Evolutionary conservation across 2,888 invertebrate species (phyloP).

Genomic region (Leptinotarsa haldemani): DNA sequence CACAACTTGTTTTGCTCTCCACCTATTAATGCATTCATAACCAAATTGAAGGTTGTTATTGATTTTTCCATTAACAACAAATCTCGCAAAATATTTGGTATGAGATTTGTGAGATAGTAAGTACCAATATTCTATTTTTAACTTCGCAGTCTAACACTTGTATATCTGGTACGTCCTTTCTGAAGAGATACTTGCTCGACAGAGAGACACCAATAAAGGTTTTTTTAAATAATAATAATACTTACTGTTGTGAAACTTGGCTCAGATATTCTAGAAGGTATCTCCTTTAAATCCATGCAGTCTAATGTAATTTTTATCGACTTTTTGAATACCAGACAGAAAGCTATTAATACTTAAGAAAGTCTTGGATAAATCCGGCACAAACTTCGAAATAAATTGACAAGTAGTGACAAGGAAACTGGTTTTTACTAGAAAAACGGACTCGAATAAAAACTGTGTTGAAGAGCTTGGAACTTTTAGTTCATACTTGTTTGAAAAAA

Average conservation of each 20-base stretch:
- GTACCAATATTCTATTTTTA: no score
- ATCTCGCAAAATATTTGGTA: no score
- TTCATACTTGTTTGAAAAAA: conserved; percentile 5
- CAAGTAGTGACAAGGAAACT: conserved; percentile 25
- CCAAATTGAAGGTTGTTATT: background rate
- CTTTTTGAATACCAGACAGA: conserved; percentile 38
- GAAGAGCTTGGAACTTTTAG: no score
- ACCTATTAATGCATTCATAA: background rate
- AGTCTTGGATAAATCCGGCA: conserved; percentile 50
- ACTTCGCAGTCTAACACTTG: no score
- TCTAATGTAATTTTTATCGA: conserved; percentile 42
- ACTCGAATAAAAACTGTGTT: background rate
- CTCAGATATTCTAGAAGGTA: conserved; percentile 26
- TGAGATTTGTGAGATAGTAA: no score
- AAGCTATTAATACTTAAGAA: conserved; percentile 32
- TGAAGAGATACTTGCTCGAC: no score
- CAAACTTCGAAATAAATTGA: conserved; percentile 44
- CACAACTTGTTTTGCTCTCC: background rate
- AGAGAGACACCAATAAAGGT: no score
- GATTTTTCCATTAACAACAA: no score
- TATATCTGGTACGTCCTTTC: no score
- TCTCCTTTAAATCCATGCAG: conserved; percentile 53
- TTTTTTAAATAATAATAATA: background rate
- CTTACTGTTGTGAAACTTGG: background rate
- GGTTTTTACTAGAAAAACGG: background rate